Percentiles rank a stretch among this genome's conserved stretches.
Evolutionary conservation across 2,113 vertebrate species (phyloP).

Genomic region (Poeciliopsis turrubarensis): DNA sequence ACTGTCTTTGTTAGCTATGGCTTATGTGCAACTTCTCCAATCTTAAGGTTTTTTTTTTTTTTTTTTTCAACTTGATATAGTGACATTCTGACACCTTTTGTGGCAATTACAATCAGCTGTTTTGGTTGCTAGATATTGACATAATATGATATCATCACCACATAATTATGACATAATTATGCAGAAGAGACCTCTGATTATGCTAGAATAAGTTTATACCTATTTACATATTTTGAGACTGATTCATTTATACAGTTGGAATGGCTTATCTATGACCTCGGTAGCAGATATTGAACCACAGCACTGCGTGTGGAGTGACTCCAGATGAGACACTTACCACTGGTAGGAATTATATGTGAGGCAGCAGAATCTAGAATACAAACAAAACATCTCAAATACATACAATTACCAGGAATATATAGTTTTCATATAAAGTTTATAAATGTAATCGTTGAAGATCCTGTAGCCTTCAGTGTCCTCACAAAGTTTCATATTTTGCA

Average conservation of each 20-base stretch:
- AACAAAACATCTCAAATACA: constrained; percentile 69
- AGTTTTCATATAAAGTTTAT: constrained; percentile 65
- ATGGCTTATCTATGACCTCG: constrained; percentile 56
- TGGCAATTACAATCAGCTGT: constrained; percentile 21
- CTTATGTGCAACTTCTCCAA: constrained; percentile 84
- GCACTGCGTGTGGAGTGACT: constrained; percentile 60
- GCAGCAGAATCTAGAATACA: constrained; percentile 77
- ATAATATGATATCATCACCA: constrained; percentile 7
- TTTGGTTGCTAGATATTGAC: constrained; percentile 43
- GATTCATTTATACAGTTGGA: constrained; percentile 35
- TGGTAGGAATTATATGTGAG: constrained; percentile 70
- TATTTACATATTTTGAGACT: constrained; percentile 22
- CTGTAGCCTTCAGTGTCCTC: constrained; percentile 51
- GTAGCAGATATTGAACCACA: constrained; percentile 48
- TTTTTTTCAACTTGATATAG: constrained; percentile 73
- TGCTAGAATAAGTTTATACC: constrained; percentile 12
- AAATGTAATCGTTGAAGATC: constrained; percentile 59
- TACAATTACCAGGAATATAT: constrained; percentile 62
- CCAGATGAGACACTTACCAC: constrained; percentile 58
- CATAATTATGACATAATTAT: neutral
- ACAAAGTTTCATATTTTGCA: constrained; percentile 53
- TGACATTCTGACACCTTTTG: constrained; percentile 72
- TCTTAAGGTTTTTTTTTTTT: constrained; percentile 56
- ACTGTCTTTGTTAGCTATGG: constrained; percentile 76
- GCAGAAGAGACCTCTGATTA: constrained; percentile 19